Evolutionary conservation across 2,888 invertebrate genomes (phyloP), one percentile per base, ranked within the genome.

Genomic region (Ichneumoninae sp.): DNA sequence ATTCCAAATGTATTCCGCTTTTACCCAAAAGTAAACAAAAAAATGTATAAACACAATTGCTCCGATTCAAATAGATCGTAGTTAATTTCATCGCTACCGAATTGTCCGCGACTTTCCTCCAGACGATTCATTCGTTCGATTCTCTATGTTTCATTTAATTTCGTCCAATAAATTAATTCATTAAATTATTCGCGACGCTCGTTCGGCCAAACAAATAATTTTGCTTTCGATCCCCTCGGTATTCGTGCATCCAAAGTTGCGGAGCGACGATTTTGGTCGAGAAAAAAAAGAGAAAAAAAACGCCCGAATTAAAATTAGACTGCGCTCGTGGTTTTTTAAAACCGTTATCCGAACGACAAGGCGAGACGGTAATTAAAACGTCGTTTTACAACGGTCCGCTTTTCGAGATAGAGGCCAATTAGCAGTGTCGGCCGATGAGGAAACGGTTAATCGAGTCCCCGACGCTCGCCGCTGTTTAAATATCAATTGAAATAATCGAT

Each of bases 401-500:
- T 57, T 57, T 57, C 22, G 57, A 26, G 57, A 57, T 57, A 57
- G 57, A 22, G 57, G 57, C 57, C 57, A 57, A 57, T 57, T 57
- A 57, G 57, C 10, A 57, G 10, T 13, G 57, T 57, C 57, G 26
- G 16, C 57, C 26, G 57, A 57, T 57, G 57, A 57, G 65, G 33
- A 65, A 65, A 65, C 22, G 6, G 8, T 50, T n/a, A 70, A 54
- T 33, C 33, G 19, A 19, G 36, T 33, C 33, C 4, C 19, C 19
- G 33, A 33, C 10, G 50, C 33, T 52, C 70, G 54, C 19, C 13
- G 10, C 36, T n/a, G 26, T 36, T 54, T 54, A 36, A 54, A 36
- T 22, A 33, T 70, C 10, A 7, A 70, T 70, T 19, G 44, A 13
- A 70, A 70, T 54, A n/a, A 54, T 54, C 33, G 52, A 70, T 52